These are phyloP conservation scores for Drosophila guanche DNA, from an alignment of 1,140 invertebrate genomes.

Conservation along the genomic window DNA sequence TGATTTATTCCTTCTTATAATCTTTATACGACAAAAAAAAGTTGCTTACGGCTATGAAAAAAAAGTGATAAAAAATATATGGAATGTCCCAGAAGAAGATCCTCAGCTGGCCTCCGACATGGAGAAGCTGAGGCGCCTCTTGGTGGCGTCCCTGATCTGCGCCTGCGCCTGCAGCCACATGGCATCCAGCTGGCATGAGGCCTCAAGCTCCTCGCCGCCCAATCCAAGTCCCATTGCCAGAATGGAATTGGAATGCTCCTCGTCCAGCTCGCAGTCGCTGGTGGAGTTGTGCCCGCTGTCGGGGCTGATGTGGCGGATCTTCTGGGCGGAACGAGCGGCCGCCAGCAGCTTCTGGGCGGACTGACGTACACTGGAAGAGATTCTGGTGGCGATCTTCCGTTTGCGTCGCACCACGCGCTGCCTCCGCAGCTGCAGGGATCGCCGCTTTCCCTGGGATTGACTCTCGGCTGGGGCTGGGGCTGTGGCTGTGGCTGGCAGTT, in stretches of 20 bases:
- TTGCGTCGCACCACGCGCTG: slow-evolving; percentile 78
- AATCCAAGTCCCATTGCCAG: slow-evolving; percentile 7
- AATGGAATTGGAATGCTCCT: slow-evolving; percentile 11
- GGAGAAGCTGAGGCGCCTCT: slow-evolving; percentile 76
- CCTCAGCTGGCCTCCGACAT: slow-evolving; percentile 45
- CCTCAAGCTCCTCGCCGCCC: slow-evolving; percentile 53
- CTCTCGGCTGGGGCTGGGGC: not conserved
- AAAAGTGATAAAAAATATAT: slow-evolving; percentile 44
- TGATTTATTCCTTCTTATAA: slow-evolving; percentile 37
- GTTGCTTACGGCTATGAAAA: slow-evolving; percentile 39
- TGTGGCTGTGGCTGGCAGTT: not conserved
- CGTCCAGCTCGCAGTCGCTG: slow-evolving; percentile 68
- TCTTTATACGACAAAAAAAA: slow-evolving; percentile 21
- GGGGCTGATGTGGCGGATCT: slow-evolving; percentile 71
- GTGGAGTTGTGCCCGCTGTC: slow-evolving; percentile 81
- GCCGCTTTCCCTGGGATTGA: slow-evolving; percentile 14
- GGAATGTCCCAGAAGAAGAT: not conserved
- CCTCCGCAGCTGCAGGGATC: slow-evolving; percentile 57
- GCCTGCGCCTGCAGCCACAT: slow-evolving; percentile 56
- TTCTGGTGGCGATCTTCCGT: slow-evolving; percentile 65
- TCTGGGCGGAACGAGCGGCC: slow-evolving; percentile 41
- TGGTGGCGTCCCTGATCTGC: slow-evolving; percentile 62
- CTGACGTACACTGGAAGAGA: slow-evolving; percentile 63
- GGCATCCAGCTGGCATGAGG: slow-evolving; percentile 54
- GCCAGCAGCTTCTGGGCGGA: slow-evolving; percentile 73